Evolutionary conservation across 2,113 vertebrate genomes (phyloP).

Genomic region (Oreamnos americanus): DNA sequence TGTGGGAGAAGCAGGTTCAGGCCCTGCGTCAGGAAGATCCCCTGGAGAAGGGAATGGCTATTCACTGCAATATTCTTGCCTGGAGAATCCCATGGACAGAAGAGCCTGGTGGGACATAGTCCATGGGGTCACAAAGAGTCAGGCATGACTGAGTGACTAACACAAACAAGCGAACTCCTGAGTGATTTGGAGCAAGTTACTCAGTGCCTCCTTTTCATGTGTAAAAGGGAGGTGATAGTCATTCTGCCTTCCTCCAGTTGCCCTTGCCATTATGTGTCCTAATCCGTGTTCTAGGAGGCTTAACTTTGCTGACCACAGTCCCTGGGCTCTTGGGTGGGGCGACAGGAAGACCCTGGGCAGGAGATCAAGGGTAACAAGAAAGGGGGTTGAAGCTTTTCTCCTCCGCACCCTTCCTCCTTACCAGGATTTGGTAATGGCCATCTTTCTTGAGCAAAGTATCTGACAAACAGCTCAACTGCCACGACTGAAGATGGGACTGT

Average conservation of each 20-base stretch:
- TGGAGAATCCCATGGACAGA: background rate
- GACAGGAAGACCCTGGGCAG: background rate
- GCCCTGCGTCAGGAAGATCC: background rate
- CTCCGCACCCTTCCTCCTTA: background rate
- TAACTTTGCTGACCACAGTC: background rate
- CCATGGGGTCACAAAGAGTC: background rate
- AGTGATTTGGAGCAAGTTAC: background rate
- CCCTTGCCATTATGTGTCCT: background rate
- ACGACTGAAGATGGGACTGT: background rate
- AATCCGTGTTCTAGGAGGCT: background rate
- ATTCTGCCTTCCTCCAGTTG: background rate
- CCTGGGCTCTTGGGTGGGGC: too few relatives aligned
- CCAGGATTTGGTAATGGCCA: background rate
- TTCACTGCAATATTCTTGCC: background rate
- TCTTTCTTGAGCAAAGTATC: background rate
- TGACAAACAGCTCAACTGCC: background rate
- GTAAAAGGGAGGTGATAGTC: background rate
- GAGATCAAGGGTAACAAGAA: background rate
- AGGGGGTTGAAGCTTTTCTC: background rate
- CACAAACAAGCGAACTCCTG: background rate
- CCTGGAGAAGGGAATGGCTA: background rate
- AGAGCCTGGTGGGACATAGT: background rate
- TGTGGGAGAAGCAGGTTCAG: background rate
- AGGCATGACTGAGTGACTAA: background rate
- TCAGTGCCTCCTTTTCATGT: background rate